These are phyloP conservation scores for Agrotis puta DNA, from an alignment of 2,888 invertebrate species.

Conservation along the genomic window DNA sequence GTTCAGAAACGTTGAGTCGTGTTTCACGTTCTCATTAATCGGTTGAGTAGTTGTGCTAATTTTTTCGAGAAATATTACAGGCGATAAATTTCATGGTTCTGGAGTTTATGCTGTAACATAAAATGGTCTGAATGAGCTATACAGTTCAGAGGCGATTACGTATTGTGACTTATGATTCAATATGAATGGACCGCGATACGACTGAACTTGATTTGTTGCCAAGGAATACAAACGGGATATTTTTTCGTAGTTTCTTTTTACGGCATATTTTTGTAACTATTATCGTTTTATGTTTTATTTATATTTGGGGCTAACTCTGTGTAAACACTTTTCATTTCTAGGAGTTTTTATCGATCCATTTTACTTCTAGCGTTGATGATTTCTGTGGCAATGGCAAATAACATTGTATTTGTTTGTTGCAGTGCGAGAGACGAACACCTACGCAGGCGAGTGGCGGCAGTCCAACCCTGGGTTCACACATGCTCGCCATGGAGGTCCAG, in stretches of 20 bases:
- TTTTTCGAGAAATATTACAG: conserved; percentile 86
- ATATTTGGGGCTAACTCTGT: conserved; percentile 7
- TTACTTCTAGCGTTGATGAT: neutral
- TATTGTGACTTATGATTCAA: conserved; percentile 77
- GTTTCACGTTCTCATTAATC: conserved; percentile 89
- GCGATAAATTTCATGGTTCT: conserved; percentile 84
- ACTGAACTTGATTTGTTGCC: conserved; percentile 65
- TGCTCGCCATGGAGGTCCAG: conserved; percentile 97
- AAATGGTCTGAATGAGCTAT: conserved; percentile 77
- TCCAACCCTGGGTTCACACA: conserved; percentile 82
- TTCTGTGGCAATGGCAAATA: neutral
- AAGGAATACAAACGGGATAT: conserved; percentile 54
- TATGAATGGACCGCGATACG: conserved; percentile 73
- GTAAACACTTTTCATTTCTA: neutral
- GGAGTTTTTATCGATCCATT: neutral
- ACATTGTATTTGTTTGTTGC: conserved; percentile 53
- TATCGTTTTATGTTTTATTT: conserved; percentile 29
- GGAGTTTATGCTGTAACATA: conserved; percentile 82
- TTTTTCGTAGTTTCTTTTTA: conserved; percentile 37
- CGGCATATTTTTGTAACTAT: conserved; percentile 25
- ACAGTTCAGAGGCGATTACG: conserved; percentile 76
- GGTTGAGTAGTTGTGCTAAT: conserved; percentile 88
- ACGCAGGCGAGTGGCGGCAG: conserved; percentile 87
- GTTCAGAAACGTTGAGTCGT: conserved; percentile 82
- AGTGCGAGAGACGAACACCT: conserved; percentile 90